These are phyloP conservation scores for Karalla daura DNA, from an alignment of 2,797 vertebrate species.

Conservation along the genomic window DNA sequence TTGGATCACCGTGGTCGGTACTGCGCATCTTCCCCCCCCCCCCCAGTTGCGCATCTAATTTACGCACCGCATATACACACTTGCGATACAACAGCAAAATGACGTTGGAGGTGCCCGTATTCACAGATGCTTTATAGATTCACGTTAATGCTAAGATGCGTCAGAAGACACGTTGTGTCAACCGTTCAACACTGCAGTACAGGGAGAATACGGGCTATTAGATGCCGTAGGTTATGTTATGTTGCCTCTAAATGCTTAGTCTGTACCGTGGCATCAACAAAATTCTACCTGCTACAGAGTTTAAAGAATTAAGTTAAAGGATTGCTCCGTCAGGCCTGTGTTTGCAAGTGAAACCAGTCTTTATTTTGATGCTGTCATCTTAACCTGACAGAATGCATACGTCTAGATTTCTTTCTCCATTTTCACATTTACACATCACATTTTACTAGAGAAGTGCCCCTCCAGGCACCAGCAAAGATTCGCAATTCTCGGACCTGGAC, in stretches of 20 bases:
- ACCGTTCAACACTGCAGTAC: not conserved
- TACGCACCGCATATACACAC: conserved; percentile 2
- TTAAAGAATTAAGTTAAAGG: not conserved
- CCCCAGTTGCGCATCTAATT: conserved; percentile 62
- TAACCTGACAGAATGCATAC: too few species aligned
- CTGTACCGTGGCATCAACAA: not conserved
- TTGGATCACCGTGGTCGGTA: conserved; percentile 30
- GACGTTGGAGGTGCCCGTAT: not conserved
- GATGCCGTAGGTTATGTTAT: not conserved
- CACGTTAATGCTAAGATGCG: too few species aligned
- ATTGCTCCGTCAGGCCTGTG: not conserved
- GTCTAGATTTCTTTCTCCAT: too few species aligned
- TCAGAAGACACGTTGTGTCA: too few species aligned
- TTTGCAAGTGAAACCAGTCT: not conserved
- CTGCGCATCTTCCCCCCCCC: conserved; percentile 58
- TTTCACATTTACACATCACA: too few species aligned
- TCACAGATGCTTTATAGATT: not conserved
- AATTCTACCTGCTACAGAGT: not conserved
- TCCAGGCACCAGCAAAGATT: too few species aligned
- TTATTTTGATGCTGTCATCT: not conserved
- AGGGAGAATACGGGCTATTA: not conserved
- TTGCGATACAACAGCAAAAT: not conserved
- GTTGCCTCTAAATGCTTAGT: not conserved
- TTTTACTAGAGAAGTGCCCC: too few species aligned
- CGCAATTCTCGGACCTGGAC: too few species aligned